Base-by-base conservation (phyloP, 2,888 invertebrate genomes). In the Campopleginae sp. region DNA sequence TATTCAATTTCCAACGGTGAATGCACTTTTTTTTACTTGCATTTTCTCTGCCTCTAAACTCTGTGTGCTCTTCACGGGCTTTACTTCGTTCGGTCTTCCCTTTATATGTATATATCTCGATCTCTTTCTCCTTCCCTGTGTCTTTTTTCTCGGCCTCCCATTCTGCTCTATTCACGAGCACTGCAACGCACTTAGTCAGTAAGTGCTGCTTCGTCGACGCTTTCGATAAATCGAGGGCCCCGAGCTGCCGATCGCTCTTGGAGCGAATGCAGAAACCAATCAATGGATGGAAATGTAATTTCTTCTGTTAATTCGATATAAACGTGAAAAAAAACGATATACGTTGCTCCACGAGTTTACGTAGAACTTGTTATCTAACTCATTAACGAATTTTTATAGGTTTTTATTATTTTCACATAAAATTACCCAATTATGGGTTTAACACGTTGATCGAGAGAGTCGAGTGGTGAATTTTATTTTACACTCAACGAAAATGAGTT, bases 121-220 rank as follows among this genome's bases (percentile, higher is more conserved):
- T 38, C 63, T 27, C 58, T 58, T 58, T 27, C 58, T 58, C 58
- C 1, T 27, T 27, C 27, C 58, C 27, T 27, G 27, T 58, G 58
- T 58, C 5, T 19, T 51, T 38, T 42, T 54, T 66, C 66, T 27
- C 23, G 17, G n/a, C n/a, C 23, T 42, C 33, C 70, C 54, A 63
- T 63, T 72, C 6, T 10, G 19, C 17, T 42, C 77, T 58, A 70
- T 85, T 85, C 81, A 74, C 51, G 80, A 74, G 77, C 80, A 65
- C 78, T 78, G 74, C 66, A 44, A 81, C 74, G 81, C 85, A 81
- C 81, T 85, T 65, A 75, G 78, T 63, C 78, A 5, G 63, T 81
- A 81, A 85, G 84, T 85, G 81, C 84, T 85, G 81, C 84, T 81
- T 78, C 74, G 84, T 85, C 81, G 74, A 81, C 81, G 81, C 70